Base-by-base conservation (phyloP, 2,113 vertebrate species). In the Pygoscelis adeliae region DNA sequence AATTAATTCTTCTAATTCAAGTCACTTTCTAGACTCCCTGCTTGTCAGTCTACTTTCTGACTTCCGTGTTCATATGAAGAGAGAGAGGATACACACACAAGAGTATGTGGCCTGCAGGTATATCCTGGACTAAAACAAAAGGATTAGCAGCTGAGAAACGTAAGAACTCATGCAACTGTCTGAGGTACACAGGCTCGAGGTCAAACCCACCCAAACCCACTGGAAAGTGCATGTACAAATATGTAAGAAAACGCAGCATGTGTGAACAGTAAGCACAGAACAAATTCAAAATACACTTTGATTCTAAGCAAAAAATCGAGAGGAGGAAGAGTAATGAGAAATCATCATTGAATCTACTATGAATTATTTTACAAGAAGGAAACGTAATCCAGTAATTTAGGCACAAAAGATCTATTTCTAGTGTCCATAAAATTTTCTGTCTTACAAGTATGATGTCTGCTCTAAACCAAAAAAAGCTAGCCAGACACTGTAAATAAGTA, bases 51-150 rank as follows among this genome's bases (percentile, higher is more conserved):
- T 62, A 27, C 59, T 73, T 71, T 84, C n/a, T 70, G 21, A 62
- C 5, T 38, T 22, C 50, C 0, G 0, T 16, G 7, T 58, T 67
- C n/a, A 20, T 10, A 63, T 2, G 10, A 69, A 77, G 67, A 82
- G 9, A 55, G 22, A 73, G 29, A 66, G 6, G 6, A 32, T n/a
- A 44, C 10, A 42, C 34, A 52, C 15, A 34, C 0, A 47, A 20
- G 2, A 55, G 9, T 25, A 40, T 0, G 1, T 40, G n/a, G 18
- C 21, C 50, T 79, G 65, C 42, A 79, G 3, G 27, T 44, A 53
- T 32, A 82, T 22, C 30, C 44, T 82, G 21, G 18, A 53, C 30
- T 71, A 71, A 79, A 70, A 3, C 30, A 74, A 52, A 67, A 70
- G 25, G 5, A 74, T 36, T 0, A 58, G 56, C 56, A 80, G 38